phyloP scores from a whole-genome alignment of 2,888 invertebrate species.

The Patella depressa region DNA sequence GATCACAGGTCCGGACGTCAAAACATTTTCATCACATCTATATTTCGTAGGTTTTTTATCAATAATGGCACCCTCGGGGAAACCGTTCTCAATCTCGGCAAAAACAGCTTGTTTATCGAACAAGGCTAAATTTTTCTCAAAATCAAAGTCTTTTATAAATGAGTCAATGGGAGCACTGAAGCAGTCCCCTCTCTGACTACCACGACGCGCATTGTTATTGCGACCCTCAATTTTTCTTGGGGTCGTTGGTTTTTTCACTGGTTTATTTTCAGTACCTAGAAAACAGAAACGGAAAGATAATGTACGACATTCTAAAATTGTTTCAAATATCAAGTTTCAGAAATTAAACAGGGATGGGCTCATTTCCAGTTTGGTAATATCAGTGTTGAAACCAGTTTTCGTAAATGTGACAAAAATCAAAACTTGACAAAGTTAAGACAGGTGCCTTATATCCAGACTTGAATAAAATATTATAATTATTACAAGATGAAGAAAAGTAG shows the following conservation, averaged over 20 bases:
- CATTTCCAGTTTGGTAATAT: no score
- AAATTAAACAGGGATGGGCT: no score
- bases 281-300: constrained; percentile 14
- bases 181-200: constrained; percentile 75
- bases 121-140: constrained; percentile 92
- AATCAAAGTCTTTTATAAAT: constrained; percentile 86
- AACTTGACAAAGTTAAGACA: not conserved
- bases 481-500: not conserved
- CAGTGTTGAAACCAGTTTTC: no score
- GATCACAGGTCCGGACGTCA: constrained; percentile 78
- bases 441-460: not conserved
- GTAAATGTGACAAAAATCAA: no score
- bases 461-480: not conserved
- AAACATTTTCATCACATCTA: constrained; percentile 89
- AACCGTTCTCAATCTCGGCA: constrained; percentile 78
- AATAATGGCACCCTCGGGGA: constrained; percentile 44
- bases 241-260: constrained; percentile 50
- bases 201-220: constrained; percentile 74
- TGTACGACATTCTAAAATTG: not conserved
- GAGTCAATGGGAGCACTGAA: constrained; percentile 83
- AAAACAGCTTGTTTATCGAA: constrained; percentile 88
- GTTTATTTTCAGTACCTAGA: constrained; percentile 27
- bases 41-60: constrained; percentile 74
- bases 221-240: constrained; percentile 74
- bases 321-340: no score